A percentile compares a stretch with the other conserved stretches of the same genome.
Conservation (phyloP, 2,113 vertebrate species). For the Morone chrysops region DNA sequence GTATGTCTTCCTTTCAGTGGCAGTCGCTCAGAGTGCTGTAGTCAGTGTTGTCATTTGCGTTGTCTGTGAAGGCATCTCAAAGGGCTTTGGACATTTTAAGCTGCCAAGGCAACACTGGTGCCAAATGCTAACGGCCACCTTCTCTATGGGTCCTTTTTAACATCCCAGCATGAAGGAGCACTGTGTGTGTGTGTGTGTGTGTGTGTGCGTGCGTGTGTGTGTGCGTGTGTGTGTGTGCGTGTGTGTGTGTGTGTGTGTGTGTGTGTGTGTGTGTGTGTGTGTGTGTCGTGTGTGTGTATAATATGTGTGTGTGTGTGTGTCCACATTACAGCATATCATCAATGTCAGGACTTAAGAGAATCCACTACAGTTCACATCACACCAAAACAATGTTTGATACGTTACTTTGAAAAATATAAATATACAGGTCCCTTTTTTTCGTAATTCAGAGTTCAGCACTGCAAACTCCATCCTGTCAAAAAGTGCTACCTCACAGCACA, state of each 20-base stretch:
- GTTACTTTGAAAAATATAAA: too few relatives aligned
- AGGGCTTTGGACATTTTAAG: constrained; percentile 22
- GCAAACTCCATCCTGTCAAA: too few relatives aligned
- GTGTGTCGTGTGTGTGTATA: not conserved
- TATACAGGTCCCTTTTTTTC: too few relatives aligned
- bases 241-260: not conserved
- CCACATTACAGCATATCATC: not conserved
- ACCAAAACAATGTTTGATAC: too few relatives aligned
- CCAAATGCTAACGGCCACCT: constrained; percentile 28
- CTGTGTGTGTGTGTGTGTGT: not conserved
- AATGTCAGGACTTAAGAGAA: constrained; percentile 6
- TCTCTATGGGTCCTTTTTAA: constrained; percentile 20
- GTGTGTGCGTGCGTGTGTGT: too few relatives aligned
- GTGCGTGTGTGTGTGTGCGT: not conserved
- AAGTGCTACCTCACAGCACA: too few relatives aligned
- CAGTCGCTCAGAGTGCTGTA: not conserved
- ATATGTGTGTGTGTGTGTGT: not conserved
- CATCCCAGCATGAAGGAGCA: not conserved
- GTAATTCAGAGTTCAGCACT: too few relatives aligned
- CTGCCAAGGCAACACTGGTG: constrained; percentile 5
- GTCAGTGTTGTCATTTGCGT: constrained; percentile 40
- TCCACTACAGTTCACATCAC: not conserved
- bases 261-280: not conserved
- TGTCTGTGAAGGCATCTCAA: constrained; percentile 21
- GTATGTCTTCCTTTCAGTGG: constrained; percentile 25